These are phyloP conservation scores for Ptyas mucosa DNA, from an alignment of 2,113 vertebrate species.

Conservation along the genomic window DNA sequence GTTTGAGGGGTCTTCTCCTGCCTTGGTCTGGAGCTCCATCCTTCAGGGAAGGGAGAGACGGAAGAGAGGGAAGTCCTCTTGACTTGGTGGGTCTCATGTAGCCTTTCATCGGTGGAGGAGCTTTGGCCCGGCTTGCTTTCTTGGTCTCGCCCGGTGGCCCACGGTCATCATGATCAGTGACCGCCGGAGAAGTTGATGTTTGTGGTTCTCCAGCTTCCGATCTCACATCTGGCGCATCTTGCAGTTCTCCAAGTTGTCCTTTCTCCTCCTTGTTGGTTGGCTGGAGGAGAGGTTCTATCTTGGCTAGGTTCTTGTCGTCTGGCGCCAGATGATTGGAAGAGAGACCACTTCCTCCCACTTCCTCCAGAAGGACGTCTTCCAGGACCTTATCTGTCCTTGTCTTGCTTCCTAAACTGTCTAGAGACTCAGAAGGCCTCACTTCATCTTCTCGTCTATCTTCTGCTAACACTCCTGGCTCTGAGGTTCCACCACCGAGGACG, in stretches of 20 bases:
- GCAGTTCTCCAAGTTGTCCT: neutral
- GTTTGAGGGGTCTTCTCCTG: conserved; percentile 17
- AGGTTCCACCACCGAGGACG: accelerated
- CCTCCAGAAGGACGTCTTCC: neutral
- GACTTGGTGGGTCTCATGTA: conserved; percentile 77
- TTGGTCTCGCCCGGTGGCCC: conserved; percentile 1
- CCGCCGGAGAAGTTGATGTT: neutral
- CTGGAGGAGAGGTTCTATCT: neutral
- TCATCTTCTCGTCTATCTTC: neutral
- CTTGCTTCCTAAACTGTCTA: neutral
- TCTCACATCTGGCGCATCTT: accelerated
- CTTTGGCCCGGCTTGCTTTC: conserved; percentile 47
- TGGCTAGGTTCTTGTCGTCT: neutral
- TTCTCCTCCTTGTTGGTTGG: neutral
- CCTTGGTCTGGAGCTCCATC: conserved; percentile 25
- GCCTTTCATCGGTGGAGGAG: conserved; percentile 62
- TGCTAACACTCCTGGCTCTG: neutral
- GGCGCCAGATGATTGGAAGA: neutral
- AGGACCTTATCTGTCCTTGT: neutral
- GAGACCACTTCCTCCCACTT: neutral
- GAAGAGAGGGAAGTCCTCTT: conserved; percentile 50
- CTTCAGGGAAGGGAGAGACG: neutral
- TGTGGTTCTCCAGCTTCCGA: neutral
- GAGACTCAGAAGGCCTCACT: neutral
- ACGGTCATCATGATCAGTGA: neutral